Base-by-base conservation (phyloP, 2,888 invertebrate genomes). In the Tetanocera ferruginea region DNA sequence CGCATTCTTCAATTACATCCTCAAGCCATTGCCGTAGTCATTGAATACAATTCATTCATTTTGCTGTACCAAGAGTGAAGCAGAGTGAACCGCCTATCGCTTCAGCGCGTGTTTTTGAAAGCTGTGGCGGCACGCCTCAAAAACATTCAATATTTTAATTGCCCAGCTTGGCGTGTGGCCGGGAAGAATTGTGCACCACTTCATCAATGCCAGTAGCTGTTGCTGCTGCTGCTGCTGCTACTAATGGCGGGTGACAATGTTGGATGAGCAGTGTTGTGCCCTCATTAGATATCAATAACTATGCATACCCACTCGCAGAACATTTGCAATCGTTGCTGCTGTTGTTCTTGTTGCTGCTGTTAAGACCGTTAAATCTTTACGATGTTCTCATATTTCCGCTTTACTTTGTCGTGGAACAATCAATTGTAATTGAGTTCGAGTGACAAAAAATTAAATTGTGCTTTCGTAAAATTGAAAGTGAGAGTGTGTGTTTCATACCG, bases 281-380 rank as follows among this genome's bases (percentile, higher is more conserved):
- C 51, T 5, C 51, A 14, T 3, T 14, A 51, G 51, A 3, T 14
- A 14, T 51, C 3, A n/a, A 17, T n/a, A n/a, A n/a, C 51, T 6
- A 51, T 6, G 55, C 19, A 55, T 55, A 14, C 19, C 11, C 5
- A 37, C 37, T 4, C 4, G 8, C 8, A 37, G 8, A 37, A 57
- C 23, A 25, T 25, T 57, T 17, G 23, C 14, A 23, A 17, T 62
- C 19, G 23, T 43, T 9, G 23, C 17, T 34, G 23, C 37, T 17
- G 25, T 49, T 31, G 37, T 49, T 67, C 19, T 67, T 82, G 79
- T 78, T 83, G 60, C 75, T 75, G 83, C 80, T 81, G 79, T 80
- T 81, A 81, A 76, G 80, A 81, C 82, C 84, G 82, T 85, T 84
- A 86, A 85, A 83, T 83, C 77, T 85, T 85, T 85, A 85, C 85